These are phyloP conservation scores for Lutra lutra DNA, from an alignment of 2,797 vertebrate species.

Conservation along the genomic window DNA sequence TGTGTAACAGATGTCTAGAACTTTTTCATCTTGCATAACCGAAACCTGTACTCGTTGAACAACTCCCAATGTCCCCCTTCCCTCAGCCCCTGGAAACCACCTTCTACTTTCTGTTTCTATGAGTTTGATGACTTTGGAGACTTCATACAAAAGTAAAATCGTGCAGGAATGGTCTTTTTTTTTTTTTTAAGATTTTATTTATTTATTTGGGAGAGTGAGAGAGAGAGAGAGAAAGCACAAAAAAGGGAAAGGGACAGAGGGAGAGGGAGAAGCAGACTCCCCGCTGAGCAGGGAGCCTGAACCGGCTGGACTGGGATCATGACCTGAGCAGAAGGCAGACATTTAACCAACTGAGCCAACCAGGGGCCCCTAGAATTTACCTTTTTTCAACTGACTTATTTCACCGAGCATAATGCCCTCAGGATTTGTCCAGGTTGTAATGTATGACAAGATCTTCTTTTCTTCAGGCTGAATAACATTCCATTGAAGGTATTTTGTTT, in stretches of 20 bases:
- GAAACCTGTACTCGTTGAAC: neutral
- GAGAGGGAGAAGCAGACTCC: neutral
- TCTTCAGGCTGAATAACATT: neutral
- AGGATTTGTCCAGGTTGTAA: neutral
- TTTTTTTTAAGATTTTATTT: neutral
- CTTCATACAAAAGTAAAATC: neutral
- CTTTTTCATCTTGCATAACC: neutral
- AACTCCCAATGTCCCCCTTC: neutral
- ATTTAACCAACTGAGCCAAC: neutral
- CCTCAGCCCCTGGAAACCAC: neutral
- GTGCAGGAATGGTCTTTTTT: neutral
- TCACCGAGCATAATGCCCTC: neutral
- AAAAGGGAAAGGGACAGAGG: neutral
- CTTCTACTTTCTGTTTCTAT: neutral
- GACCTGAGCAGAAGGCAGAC: neutral
- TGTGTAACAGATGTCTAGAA: neutral
- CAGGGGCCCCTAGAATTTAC: neutral
- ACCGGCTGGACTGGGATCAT: neutral
- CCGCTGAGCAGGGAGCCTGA: neutral
- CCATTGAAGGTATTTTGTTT: neutral
- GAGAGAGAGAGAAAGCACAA: neutral
- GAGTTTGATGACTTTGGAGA: neutral
- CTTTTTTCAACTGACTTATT: neutral
- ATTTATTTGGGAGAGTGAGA: neutral
- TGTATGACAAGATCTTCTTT: neutral